Evolutionary conservation across 2,888 invertebrate species (phyloP), one percentile per base, ranked within the genome.

Genomic region (Cecidostiba fungosa): DNA sequence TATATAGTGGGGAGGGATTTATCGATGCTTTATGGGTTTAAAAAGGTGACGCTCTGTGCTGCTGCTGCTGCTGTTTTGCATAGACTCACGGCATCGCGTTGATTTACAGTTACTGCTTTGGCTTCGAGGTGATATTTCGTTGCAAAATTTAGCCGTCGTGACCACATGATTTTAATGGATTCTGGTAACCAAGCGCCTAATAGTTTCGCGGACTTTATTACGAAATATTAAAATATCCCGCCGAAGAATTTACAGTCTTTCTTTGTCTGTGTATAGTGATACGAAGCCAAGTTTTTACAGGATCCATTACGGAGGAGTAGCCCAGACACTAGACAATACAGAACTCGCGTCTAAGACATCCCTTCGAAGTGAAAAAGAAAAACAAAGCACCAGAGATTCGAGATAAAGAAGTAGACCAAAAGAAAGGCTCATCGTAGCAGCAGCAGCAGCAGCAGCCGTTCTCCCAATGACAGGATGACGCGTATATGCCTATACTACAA

Each of bases 321-420:
- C 43, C 12, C 12, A 43, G 12, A 43, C 43, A 43, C 10, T 39
- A 10, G 10, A 43, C 43, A 12, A 43, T 5, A 3, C n/a, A 54
- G 5, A n/a, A 16, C n/a, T 19, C 54, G 54, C n/a, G 6, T 54
- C 16, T 19, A 19, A 16, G 16, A n/a, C 54, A n/a, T 19, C n/a
- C 54, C 54, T 6, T 16, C n/a, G 5, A 16, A 16, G 54, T n/a
- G 5, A 3, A 19, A 54, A 16, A 26, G 14, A 14, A 26, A 26
- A 66, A 29, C 29, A 66, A 66, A 66, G 14, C 26, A 26, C 66
- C 10, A 0, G 26, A 26, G 54, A 59, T 59, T 29, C 32, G 19
- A 29, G 76, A 50, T 74, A 62, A 66, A 47, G 70, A 82, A 82
- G 16, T 82, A 74, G 81, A 82, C 14, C 80, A 72, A 39, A 47